Base-by-base conservation (phyloP, 2,888 invertebrate species). In the Drosophila affinis region DNA sequence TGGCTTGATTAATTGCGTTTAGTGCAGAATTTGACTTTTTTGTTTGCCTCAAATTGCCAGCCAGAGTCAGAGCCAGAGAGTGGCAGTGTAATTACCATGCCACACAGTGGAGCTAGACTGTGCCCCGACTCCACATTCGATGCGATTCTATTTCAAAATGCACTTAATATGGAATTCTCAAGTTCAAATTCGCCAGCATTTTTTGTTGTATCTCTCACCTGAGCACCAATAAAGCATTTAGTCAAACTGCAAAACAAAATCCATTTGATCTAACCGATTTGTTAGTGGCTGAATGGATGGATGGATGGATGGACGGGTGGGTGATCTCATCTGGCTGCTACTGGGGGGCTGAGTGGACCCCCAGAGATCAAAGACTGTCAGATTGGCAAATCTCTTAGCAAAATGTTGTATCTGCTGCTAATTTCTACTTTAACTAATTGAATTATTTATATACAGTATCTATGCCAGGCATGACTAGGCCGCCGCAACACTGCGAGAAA, bases 11-110 rank as follows among this genome's bases (percentile, higher is more conserved):
- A 88, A 86, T 86, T 87, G 81, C 82, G 68, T 59, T 62, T 58
- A 60, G 81, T 81, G 85, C 87, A 77, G 75, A 82, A 88, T 88
- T 87, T 86, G 85, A 86, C 85, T 86, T 88, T 88, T 86, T 83
- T 80, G 81, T 84, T 79, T 34, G 34, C 72, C 86, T 86, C 87
- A 84, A 88, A 80, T 82, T 86, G 85, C 84, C 56, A 51, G 62
- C 49, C 63, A 44, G n/a, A n/a, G n/a, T n/a, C n/a, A n/a, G 21
- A 51, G 62, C 49, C 63, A 44, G 44, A 27, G 63, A 18, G 48
- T 46, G 58, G 53, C 55, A 52, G 32, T 61, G 88, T 84, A 84
- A 84, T 84, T 84, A 88, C 88, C 88, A 88, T 86, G 88, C 87
- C 82, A 75, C 39, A 57, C 44, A 62, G 53, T 55, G 32, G 39